Conservation (phyloP, 2,888 invertebrate species). For the Plebejus anna region DNA sequence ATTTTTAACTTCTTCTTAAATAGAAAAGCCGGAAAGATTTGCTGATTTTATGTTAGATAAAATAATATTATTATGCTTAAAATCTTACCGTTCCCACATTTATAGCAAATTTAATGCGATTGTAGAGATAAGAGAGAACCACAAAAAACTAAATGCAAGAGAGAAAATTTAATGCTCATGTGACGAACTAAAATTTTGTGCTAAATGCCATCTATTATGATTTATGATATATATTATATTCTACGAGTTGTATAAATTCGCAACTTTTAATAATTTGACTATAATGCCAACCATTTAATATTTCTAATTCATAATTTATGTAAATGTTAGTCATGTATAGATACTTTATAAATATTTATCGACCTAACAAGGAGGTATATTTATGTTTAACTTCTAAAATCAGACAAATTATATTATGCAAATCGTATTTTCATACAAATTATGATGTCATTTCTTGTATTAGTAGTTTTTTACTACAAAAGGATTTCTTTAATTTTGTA, state of each 20-base stretch:
- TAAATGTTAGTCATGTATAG: conserved; percentile 1
- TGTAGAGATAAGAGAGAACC: neutral
- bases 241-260: conserved; percentile 1
- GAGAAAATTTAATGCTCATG: neutral
- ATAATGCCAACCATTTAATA: neutral
- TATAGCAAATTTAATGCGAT: neutral
- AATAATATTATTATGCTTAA: neutral
- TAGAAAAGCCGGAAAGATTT: neutral
- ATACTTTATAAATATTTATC: conserved; percentile 1
- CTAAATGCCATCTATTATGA: neutral
- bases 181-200: neutral
- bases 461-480: conserved; percentile 2
- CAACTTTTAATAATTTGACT: neutral
- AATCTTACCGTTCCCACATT: neutral
- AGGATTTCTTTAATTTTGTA: neutral
- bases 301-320: neutral
- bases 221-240: neutral
- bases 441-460: conserved; percentile 2
- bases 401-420: conserved; percentile 23
- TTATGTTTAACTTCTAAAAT: conserved; percentile 19
- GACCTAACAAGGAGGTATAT: conserved; percentile 13
- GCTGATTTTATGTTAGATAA: neutral
- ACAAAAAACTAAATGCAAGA: neutral
- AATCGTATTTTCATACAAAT: conserved; percentile 4
- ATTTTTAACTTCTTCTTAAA: neutral